Evolutionary conservation across 1,140 invertebrate species (phyloP).

Genomic region (Panagrolaimus sp.): DNA sequence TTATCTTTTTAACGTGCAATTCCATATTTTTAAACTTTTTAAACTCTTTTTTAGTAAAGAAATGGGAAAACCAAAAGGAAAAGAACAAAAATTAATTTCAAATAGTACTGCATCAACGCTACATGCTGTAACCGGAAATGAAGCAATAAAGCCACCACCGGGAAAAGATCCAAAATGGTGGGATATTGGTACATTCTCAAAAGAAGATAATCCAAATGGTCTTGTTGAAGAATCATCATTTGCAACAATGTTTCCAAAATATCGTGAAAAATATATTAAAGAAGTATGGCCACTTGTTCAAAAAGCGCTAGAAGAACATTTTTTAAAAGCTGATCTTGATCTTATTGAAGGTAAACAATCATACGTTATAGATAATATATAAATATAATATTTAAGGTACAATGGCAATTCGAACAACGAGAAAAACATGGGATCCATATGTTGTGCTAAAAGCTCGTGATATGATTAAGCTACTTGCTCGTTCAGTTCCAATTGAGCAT

Average conservation of each 20-base stretch:
- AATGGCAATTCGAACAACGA: constrained; percentile 87
- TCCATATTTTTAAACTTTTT: too few species aligned
- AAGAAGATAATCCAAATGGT: constrained; percentile 80
- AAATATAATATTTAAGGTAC: constrained; percentile 94
- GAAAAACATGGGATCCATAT: constrained; percentile 97
- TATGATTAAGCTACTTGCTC: constrained; percentile 84
- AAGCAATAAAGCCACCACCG: constrained; percentile 23
- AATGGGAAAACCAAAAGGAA: neutral
- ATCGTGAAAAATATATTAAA: constrained; percentile 89
- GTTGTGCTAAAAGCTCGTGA: constrained; percentile 94
- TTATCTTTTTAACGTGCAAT: too few species aligned
- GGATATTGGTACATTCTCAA: constrained; percentile 82
- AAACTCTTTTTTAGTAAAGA: neutral
- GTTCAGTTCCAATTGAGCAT: constrained; percentile 95
- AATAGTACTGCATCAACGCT: neutral
- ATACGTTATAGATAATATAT: too few species aligned
- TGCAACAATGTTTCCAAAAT: constrained; percentile 77
- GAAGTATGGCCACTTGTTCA: constrained; percentile 92
- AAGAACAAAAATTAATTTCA: constrained; percentile 8
- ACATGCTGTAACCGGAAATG: neutral
- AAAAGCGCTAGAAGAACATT: constrained; percentile 67
- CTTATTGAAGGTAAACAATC: constrained; percentile 63
- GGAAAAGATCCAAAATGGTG: constrained; percentile 60
- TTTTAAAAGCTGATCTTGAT: constrained; percentile 83
- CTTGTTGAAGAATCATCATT: constrained; percentile 73